These are phyloP conservation scores for Drosophila fuyamai DNA, from an alignment of 1,140 invertebrate genomes.

Conservation along the genomic window DNA sequence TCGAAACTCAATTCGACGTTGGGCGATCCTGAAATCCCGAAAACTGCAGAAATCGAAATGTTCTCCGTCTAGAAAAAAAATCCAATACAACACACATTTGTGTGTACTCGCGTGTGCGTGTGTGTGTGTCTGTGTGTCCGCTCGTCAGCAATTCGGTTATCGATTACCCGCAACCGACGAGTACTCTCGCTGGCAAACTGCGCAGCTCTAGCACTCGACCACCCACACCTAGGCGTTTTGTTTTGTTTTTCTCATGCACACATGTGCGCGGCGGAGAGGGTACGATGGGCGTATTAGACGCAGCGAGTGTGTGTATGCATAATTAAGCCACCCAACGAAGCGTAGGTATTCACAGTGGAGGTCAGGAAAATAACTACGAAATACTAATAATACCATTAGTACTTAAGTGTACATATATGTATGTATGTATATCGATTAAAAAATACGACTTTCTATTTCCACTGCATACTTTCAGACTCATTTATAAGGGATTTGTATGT, in stretches of 20 bases:
- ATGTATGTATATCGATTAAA: too few relatives aligned
- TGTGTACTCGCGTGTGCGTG: constrained; percentile 9
- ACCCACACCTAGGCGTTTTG: constrained; percentile 11
- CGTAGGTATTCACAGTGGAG: background rate
- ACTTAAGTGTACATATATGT: too few relatives aligned
- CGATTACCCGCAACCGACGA: constrained; percentile 1
- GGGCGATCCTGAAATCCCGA: constrained; percentile 6
- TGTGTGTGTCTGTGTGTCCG: constrained; percentile 1
- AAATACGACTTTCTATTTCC: too few relatives aligned
- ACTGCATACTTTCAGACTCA: too few relatives aligned
- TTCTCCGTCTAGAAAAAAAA: constrained; percentile 46
- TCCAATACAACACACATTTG: constrained; percentile 43
- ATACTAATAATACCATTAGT: too few relatives aligned
- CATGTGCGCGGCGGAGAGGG: background rate
- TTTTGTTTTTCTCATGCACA: constrained; percentile 18
- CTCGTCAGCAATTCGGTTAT: constrained; percentile 15
- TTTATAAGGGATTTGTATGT: too few relatives aligned
- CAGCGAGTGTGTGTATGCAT: background rate
- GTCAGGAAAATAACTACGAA: background rate
- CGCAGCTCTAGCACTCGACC: constrained; percentile 15
- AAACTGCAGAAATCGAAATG: constrained; percentile 22
- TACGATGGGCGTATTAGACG: constrained; percentile 1
- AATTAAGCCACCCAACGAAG: background rate
- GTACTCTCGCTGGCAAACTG: constrained; percentile 6
- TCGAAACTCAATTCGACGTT: constrained; percentile 20